A percentile compares a stretch with the other conserved stretches of the same genome.
Conservation (phyloP, 2,888 invertebrate species). For the Thereva nobilitata region DNA sequence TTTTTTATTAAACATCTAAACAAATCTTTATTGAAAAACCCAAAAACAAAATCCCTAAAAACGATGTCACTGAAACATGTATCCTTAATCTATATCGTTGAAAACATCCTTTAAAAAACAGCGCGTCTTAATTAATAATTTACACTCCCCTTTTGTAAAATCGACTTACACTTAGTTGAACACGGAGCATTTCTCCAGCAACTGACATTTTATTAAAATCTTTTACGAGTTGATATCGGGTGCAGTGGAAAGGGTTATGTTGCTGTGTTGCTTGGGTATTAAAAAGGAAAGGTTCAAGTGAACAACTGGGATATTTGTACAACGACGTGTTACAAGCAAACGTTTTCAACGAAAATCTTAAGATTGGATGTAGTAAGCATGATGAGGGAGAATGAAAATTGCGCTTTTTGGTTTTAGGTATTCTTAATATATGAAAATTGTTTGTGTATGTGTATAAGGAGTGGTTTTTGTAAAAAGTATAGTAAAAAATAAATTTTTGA, state of each 20-base stretch:
- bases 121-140: slow-evolving; percentile 22
- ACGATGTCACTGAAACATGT: too few species aligned
- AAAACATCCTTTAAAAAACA: background rate
- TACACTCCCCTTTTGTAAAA: background rate
- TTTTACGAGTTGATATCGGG: background rate
- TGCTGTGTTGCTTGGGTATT: background rate
- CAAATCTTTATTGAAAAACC: too few species aligned
- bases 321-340: slow-evolving; percentile 17
- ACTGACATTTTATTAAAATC: slow-evolving; percentile 23
- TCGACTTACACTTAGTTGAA: slow-evolving; percentile 11
- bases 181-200: slow-evolving; percentile 6
- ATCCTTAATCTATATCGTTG: too few species aligned
- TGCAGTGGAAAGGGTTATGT: background rate
- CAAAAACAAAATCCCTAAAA: too few species aligned
- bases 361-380: too few species aligned
- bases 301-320: slow-evolving; percentile 20
- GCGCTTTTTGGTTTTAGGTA: too few species aligned
- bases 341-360: background rate
- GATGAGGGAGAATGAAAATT: too few species aligned
- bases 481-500: too few species aligned
- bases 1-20: too few species aligned
- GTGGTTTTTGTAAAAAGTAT: too few species aligned
- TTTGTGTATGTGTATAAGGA: too few species aligned
- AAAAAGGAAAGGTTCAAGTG: slow-evolving; percentile 6
- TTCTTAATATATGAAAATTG: too few species aligned